Conservation (phyloP, 2,888 invertebrate species). For the Labia minor region DNA sequence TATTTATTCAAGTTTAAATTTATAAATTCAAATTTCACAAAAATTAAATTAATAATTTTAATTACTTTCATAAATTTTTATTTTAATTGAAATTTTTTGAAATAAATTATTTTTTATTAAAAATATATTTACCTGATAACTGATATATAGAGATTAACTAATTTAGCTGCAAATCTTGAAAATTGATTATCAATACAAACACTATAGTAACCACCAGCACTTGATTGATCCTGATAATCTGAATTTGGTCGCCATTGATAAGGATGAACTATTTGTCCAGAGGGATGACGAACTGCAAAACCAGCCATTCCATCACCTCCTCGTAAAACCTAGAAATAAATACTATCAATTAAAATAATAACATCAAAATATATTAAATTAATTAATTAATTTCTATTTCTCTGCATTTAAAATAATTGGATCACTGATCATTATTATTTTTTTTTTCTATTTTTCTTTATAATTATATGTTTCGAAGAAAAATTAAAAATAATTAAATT, state of each 20-base stretch:
- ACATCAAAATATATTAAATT: neutral
- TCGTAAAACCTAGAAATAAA: slow-evolving; percentile 58
- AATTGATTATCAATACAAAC: slow-evolving; percentile 90
- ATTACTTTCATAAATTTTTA: no score
- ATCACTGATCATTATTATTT: no score
- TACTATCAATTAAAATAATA: slow-evolving; percentile 25
- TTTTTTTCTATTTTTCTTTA: no score
- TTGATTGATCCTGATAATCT: slow-evolving; percentile 75
- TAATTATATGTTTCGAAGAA: no score
- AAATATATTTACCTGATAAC: slow-evolving; percentile 54
- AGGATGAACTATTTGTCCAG: slow-evolving; percentile 73
- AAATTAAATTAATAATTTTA: no score
- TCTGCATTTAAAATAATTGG: no score
- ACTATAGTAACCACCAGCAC: slow-evolving; percentile 75
- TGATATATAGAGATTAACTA: slow-evolving; percentile 81
- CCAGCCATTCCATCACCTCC: slow-evolving; percentile 93
- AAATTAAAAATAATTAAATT: no score
- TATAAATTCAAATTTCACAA: no score
- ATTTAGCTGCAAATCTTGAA: slow-evolving; percentile 77
- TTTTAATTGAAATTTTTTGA: no score
- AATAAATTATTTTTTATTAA: neutral
- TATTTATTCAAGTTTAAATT: no score
- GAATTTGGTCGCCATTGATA: slow-evolving; percentile 84
- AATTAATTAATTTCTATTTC: no score
- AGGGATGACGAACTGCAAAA: slow-evolving; percentile 78